These are phyloP conservation scores for Thryonomys swinderianus DNA, from an alignment of 2,113 vertebrate species.

Conservation along the genomic window DNA sequence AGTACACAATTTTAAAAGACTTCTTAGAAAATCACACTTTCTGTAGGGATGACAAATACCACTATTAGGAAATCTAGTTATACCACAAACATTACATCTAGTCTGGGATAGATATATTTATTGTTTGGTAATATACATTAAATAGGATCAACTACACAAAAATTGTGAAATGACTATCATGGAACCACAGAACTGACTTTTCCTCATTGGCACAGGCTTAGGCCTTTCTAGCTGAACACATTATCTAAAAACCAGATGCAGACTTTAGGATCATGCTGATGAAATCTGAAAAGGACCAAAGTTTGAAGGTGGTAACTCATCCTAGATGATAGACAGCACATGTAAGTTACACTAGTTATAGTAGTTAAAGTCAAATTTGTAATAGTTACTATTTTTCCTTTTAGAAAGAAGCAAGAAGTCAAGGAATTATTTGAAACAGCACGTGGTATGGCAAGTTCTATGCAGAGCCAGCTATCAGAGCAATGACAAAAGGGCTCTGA, in stretches of 20 bases:
- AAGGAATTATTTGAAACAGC: slow-evolving; percentile 87
- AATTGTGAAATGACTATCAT: slow-evolving; percentile 88
- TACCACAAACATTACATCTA: slow-evolving; percentile 88
- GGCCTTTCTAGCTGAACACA: slow-evolving; percentile 83
- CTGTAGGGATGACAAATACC: slow-evolving; percentile 87
- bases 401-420: slow-evolving; percentile 86
- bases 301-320: slow-evolving; percentile 81
- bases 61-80: slow-evolving; percentile 90
- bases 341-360: slow-evolving; percentile 81
- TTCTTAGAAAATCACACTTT: slow-evolving; percentile 81
- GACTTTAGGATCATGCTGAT: slow-evolving; percentile 68
- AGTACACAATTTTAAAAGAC: slow-evolving; percentile 59
- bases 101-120: slow-evolving; percentile 87
- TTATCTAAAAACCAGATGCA: slow-evolving; percentile 78
- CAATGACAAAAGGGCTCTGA: slow-evolving; percentile 86
- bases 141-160: slow-evolving; percentile 88
- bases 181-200: slow-evolving; percentile 85
- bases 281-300: slow-evolving; percentile 74
- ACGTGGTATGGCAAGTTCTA: slow-evolving; percentile 83
- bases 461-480: slow-evolving; percentile 85
- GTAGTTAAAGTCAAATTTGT: slow-evolving; percentile 86
- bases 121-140: slow-evolving; percentile 89
- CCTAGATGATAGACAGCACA: slow-evolving; percentile 74
- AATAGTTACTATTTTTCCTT: slow-evolving; percentile 84
- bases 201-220: slow-evolving; percentile 80